Evolutionary conservation across 2,113 vertebrate genomes (phyloP).

Genomic region (Illadopsis cleaveri): DNA sequence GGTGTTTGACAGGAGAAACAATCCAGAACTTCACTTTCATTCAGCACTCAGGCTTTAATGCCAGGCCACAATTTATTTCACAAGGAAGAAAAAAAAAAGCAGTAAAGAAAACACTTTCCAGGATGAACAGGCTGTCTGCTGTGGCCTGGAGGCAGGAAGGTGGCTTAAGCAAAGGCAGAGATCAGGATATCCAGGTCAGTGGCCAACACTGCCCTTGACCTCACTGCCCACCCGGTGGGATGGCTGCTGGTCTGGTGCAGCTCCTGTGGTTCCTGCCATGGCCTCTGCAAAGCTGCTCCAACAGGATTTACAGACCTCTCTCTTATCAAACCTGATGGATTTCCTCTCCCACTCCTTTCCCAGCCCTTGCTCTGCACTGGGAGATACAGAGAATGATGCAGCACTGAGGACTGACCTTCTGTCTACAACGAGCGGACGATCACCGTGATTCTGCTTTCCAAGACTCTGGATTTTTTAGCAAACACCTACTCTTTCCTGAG

Average conservation of each 20-base stretch:
- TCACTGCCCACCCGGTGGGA: not conserved
- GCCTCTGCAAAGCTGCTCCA: conserved; percentile 1
- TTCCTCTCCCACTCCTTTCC: conserved; percentile 1
- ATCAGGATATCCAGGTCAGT: not conserved
- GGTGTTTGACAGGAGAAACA: conserved; percentile 33
- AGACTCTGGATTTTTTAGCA: conserved; percentile 33
- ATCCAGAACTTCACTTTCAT: conserved; percentile 1
- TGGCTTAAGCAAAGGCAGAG: not conserved
- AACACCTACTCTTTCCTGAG: conserved; percentile 44
- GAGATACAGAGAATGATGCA: not conserved
- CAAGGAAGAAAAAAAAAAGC: not conserved
- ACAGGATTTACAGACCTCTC: not conserved
- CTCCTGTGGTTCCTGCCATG: not conserved
- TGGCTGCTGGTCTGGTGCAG: fast-evolving
- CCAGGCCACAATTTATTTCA: conserved; percentile 13
- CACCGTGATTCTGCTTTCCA: not conserved
- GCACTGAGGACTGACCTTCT: not conserved
- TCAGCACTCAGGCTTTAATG: not conserved
- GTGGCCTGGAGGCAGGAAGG: conserved; percentile 15
- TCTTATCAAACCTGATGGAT: conserved; percentile 1
- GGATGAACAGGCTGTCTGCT: not conserved
- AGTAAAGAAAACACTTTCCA: not conserved
- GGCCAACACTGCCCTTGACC: not conserved
- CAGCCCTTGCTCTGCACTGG: not conserved
- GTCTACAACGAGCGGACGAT: not conserved